Conservation (phyloP, 2,888 invertebrate genomes). For the Ochropleura leucogaster region DNA sequence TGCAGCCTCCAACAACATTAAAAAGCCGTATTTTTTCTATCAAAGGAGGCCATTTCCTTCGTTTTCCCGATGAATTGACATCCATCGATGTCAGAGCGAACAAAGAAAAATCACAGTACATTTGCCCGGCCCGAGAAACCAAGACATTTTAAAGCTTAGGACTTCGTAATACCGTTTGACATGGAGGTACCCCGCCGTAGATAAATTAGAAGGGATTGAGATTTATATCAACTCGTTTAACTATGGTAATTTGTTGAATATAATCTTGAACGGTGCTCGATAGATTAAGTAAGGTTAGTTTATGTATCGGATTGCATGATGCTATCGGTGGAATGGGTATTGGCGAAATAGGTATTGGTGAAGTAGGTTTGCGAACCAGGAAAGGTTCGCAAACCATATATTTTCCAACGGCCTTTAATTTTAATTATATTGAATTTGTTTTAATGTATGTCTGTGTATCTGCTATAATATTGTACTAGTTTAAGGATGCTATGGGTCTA, state of each 20-base stretch:
- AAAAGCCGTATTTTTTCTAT: slow-evolving; percentile 74
- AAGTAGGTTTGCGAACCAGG: background rate
- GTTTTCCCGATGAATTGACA: slow-evolving; percentile 81
- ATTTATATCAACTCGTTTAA: slow-evolving; percentile 54
- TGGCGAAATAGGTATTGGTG: background rate
- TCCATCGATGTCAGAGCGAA: slow-evolving; percentile 79
- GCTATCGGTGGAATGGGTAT: slow-evolving; percentile 12
- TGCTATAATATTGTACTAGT: no score
- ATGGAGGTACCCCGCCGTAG: slow-evolving; percentile 42
- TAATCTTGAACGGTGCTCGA: slow-evolving; percentile 45
- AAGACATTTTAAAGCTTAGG: slow-evolving; percentile 69
- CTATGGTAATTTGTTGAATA: slow-evolving; percentile 53
- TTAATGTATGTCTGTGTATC: no score
- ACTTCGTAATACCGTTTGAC: slow-evolving; percentile 52
- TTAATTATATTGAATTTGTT: no score
- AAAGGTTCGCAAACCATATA: no score
- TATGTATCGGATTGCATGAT: slow-evolving; percentile 24
- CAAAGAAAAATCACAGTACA: slow-evolving; percentile 78
- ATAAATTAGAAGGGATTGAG: slow-evolving; percentile 60
- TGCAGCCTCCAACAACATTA: slow-evolving; percentile 69
- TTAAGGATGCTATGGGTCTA: no score
- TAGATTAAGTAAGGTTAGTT: slow-evolving; percentile 34
- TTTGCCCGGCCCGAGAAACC: slow-evolving; percentile 69
- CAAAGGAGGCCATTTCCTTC: slow-evolving; percentile 77
- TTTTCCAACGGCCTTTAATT: background rate